A percentile compares a stretch with the other conserved stretches of the same genome.
Conservation (phyloP, 2,113 vertebrate species). For the Hymenochirus boettgeri region DNA sequence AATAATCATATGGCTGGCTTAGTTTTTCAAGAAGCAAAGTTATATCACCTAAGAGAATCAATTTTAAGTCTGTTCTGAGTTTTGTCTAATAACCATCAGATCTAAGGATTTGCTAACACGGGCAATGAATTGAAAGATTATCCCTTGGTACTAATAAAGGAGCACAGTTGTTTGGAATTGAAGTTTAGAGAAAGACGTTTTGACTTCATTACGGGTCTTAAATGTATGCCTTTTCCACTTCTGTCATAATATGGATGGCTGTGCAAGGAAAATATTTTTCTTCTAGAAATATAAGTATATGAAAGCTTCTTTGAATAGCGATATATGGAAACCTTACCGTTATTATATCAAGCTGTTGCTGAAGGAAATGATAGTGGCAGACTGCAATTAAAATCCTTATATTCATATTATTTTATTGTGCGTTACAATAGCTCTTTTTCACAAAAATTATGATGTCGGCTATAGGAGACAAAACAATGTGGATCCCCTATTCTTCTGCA, state of each 20-base stretch:
- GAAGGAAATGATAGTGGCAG: too few relatives aligned
- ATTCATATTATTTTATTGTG: too few relatives aligned
- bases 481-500: too few relatives aligned
- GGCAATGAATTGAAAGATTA: conserved; percentile 43
- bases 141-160: conserved; percentile 40
- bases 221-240: conserved; percentile 30
- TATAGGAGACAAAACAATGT: too few relatives aligned
- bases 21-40: conserved; percentile 40
- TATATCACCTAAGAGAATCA: conserved; percentile 44
- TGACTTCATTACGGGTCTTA: conserved; percentile 37
- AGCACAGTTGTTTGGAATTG: conserved; percentile 39
- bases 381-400: too few relatives aligned
- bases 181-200: conserved; percentile 41
- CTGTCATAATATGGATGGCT: conserved; percentile 34
- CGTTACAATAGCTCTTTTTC: too few relatives aligned
- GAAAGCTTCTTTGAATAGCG: neutral
- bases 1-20: conserved; percentile 41
- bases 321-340: neutral
- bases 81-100: conserved; percentile 43
- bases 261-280: conserved; percentile 39
- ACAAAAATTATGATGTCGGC: too few relatives aligned
- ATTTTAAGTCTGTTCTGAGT: conserved; percentile 44
- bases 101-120: conserved; percentile 43
- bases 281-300: conserved; percentile 3
- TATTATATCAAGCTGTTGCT: neutral